phyloP scores from a whole-genome alignment of 2,797 vertebrate species.

The Notamacropus eugenii region DNA sequence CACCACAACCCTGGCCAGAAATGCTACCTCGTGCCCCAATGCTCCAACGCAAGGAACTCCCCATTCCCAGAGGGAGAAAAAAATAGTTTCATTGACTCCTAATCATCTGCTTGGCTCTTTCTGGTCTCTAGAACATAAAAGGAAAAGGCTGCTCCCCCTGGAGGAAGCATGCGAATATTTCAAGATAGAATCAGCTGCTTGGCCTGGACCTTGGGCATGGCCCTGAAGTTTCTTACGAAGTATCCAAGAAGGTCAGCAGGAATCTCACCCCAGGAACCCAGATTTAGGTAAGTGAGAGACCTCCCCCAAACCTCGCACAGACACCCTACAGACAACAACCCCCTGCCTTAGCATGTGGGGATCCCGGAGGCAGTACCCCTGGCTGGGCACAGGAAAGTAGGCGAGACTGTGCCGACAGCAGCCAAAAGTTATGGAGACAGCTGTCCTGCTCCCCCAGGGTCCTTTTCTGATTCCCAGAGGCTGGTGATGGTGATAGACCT shows the following conservation, averaged over 20 bases:
- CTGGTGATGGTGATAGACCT: background rate
- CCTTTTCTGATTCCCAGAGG: conserved; percentile 8
- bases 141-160: background rate
- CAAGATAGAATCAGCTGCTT: background rate
- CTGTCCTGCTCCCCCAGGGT: background rate
- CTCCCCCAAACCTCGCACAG: too few relatives aligned
- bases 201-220: too few relatives aligned
- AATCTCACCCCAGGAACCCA: background rate
- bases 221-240: background rate
- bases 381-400: background rate
- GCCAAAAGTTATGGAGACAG: background rate
- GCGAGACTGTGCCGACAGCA: too few relatives aligned
- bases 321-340: too few relatives aligned
- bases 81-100: background rate
- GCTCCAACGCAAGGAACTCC: background rate
- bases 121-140: too few relatives aligned
- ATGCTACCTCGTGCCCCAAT: background rate
- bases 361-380: background rate
- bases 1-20: background rate
- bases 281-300: too few relatives aligned
- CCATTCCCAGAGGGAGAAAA: background rate
- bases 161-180: background rate
- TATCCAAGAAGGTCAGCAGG: background rate
- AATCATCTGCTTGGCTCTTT: background rate
- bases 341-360: background rate